Evolutionary conservation across 2,797 vertebrate genomes (phyloP).

Genomic region (Aselliscus stoliczkanus): DNA sequence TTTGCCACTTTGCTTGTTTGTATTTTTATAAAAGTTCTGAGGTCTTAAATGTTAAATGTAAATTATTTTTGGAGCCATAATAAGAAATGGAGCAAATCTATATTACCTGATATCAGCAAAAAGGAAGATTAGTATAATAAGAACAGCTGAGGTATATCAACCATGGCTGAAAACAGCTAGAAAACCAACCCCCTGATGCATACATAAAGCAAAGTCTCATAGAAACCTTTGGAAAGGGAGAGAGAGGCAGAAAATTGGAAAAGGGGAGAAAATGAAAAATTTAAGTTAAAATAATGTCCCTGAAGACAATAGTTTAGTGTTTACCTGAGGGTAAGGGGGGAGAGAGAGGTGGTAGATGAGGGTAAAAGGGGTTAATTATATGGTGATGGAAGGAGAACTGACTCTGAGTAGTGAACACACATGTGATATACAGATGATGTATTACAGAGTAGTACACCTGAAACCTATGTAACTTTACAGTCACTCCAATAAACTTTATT

Average conservation of each 20-base stretch:
- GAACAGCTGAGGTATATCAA: background rate
- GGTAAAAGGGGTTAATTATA: too few species aligned
- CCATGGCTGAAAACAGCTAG: background rate
- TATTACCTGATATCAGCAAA: constrained; percentile 21
- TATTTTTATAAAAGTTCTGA: background rate
- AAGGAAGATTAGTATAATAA: background rate
- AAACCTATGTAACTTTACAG: too few species aligned
- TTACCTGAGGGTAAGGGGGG: too few species aligned
- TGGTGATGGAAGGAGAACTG: too few species aligned
- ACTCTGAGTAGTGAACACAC: too few species aligned
- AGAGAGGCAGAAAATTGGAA: background rate
- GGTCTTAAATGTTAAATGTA: background rate
- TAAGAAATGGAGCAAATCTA: constrained; percentile 30
- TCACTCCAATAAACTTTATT: too few species aligned
- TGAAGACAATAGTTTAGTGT: too few species aligned
- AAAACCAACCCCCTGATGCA: background rate
- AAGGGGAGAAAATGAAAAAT: background rate
- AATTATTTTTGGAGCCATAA: constrained; percentile 23
- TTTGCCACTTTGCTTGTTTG: background rate
- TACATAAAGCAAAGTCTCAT: constrained; percentile 15
- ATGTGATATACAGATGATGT: too few species aligned
- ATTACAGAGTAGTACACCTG: too few species aligned
- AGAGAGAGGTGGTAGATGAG: too few species aligned
- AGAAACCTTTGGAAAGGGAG: background rate
- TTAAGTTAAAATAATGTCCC: background rate